Base-by-base conservation (phyloP, 1,140 invertebrate genomes). In the Megalopta genalis region DNA sequence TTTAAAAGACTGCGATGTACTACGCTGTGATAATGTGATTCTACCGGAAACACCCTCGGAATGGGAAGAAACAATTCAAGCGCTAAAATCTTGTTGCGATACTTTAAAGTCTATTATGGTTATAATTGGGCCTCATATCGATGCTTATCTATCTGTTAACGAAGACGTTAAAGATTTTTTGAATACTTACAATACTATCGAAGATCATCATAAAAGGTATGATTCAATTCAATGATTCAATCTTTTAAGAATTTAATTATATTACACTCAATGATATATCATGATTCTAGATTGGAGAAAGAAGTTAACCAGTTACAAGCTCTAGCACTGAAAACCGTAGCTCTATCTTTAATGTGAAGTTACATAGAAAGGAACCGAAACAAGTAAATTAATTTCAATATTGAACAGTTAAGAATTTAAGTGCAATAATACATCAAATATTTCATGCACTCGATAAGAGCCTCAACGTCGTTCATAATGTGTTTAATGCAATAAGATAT, bases 11-110 rank as follows among this genome's bases (percentile, higher is more conserved):
- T 54, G 86, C 1, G 85, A 90, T 64, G 21, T 75, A 54, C 75
- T 90, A n/a, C 68, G 49, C 5, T 88, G 86, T 42, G 70, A 84
- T 21, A 75, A 81, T 57, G 76, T 90, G 42, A 60, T 81, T 52
- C 70, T 89, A 70, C 89, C 89, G 16, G 42, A 80, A n/a, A 80
- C 81, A 9, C n/a, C 62, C 0, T 64, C 76, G 2, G 81, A 88
- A n/a, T 81, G 79, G 75, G 14, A 75, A 32, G 69, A 82, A 23
- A 77, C 64, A 46, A 18, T 64, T 0, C 25, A 84, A 52, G n/a
- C 23, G 7, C 75, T 89, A 18, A 69, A 74, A 59, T 72, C 73
- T 8, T 83, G 80, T 72, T 60, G 57, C 6, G 78, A 79, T 57
- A 67, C 46, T 16, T 71, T 90, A 54, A 64, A 86, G 10, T 57